Conservation (phyloP, 2,113 vertebrate species). For the Grammomys surdaster region DNA sequence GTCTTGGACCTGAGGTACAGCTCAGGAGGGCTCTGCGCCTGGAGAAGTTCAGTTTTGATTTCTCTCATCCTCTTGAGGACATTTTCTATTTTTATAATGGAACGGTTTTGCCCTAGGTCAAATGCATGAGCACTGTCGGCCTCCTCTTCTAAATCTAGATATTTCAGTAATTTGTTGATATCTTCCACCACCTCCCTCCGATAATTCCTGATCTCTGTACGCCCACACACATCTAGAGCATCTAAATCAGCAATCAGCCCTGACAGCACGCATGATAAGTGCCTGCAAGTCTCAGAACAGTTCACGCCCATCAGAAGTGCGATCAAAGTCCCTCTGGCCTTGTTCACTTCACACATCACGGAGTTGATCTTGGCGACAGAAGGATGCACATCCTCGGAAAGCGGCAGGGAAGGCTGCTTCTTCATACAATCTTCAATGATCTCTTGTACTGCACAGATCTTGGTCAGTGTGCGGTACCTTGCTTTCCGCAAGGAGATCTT, state of each 20-base stretch:
- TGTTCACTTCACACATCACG: slow-evolving; percentile 96
- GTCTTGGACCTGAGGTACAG: slow-evolving; percentile 91
- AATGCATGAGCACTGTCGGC: slow-evolving; percentile 92
- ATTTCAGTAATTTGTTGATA: slow-evolving; percentile 95
- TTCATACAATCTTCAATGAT: slow-evolving; percentile 92
- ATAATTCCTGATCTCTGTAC: slow-evolving; percentile 93
- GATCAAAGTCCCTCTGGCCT: slow-evolving; percentile 94
- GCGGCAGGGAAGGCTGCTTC: slow-evolving; percentile 93
- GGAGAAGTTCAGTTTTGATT: slow-evolving; percentile 90
- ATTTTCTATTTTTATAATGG: slow-evolving; percentile 95
- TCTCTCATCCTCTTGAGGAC: slow-evolving; percentile 92
- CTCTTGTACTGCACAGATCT: slow-evolving; percentile 95
- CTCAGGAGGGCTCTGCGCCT: slow-evolving; percentile 89
- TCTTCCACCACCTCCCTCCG: slow-evolving; percentile 97
- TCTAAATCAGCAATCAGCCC: slow-evolving; percentile 96
- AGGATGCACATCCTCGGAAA: slow-evolving; percentile 93
- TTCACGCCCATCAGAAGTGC: slow-evolving; percentile 95
- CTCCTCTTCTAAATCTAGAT: slow-evolving; percentile 96
- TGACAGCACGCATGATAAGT: slow-evolving; percentile 94
- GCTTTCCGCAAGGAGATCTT: slow-evolving; percentile 94
- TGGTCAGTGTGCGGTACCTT: slow-evolving; percentile 93
- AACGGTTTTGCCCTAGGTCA: slow-evolving; percentile 95
- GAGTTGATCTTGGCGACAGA: slow-evolving; percentile 95
- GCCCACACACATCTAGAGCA: slow-evolving; percentile 95
- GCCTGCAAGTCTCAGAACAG: slow-evolving; percentile 93